A percentile compares a stretch with the other conserved stretches of the same genome.
Evolutionary conservation across 2,888 invertebrate species (phyloP).

Genomic region (Hydrotaea diabolus): DNA sequence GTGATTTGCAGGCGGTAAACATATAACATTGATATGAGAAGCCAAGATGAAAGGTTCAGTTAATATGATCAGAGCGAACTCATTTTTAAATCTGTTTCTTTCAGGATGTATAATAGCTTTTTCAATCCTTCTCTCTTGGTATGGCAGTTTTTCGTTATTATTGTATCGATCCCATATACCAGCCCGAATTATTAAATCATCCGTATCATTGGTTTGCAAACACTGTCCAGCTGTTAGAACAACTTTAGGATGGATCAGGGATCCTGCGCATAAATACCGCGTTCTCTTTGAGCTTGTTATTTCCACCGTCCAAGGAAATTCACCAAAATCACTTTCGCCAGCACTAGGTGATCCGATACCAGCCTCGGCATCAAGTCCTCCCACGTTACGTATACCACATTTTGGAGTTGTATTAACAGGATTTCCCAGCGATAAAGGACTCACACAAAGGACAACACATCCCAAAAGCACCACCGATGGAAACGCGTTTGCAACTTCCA

Average conservation of each 20-base stretch:
- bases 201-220: background rate
- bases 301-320: constrained; percentile 19
- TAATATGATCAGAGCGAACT: background rate
- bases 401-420: too few species aligned
- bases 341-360: too few species aligned
- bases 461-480: too few species aligned
- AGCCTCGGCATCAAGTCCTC: too few species aligned
- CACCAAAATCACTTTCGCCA: background rate
- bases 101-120: background rate
- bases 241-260: constrained; percentile 10
- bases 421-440: too few species aligned
- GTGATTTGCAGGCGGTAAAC: background rate
- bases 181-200: background rate
- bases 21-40: background rate
- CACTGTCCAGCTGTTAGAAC: constrained; percentile 6
- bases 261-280: background rate
- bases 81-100: background rate
- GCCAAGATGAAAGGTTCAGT: background rate
- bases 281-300: background rate
- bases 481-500: too few species aligned
- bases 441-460: too few species aligned
- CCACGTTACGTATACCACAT: too few species aligned
- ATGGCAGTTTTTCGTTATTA: background rate
- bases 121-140: background rate
- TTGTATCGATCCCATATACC: background rate